phyloP scores from a whole-genome alignment of 1,140 invertebrate species.

The Pectinophora gossypiella region DNA sequence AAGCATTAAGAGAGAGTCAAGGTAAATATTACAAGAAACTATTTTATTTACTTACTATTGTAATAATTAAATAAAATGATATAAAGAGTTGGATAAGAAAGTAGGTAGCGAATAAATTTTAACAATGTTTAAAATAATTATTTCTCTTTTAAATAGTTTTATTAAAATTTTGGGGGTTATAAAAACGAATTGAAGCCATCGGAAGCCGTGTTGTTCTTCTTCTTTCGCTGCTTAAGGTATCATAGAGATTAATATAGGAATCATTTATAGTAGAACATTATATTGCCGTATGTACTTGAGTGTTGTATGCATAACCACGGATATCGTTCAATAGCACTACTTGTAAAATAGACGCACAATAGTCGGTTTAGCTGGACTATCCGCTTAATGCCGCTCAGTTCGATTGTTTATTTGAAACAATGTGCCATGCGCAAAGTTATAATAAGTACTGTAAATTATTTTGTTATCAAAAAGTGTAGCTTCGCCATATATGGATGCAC shows the following conservation, averaged over 20 bases:
- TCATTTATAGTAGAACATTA: not conserved
- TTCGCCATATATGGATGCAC: no score
- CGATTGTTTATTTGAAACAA: no score
- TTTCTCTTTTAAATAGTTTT: not conserved
- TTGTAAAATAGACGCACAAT: no score
- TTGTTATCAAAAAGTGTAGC: no score
- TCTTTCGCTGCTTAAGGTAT: not conserved
- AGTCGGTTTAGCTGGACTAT: no score
- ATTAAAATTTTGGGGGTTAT: not conserved
- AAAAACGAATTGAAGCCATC: conserved; percentile 24
- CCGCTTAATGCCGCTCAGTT: no score
- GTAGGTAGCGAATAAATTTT: conserved; percentile 54
- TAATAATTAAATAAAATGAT: conserved; percentile 21
- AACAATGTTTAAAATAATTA: conserved; percentile 16
- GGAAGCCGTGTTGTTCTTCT: not conserved
- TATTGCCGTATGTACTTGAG: not conserved
- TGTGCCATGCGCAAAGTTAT: no score
- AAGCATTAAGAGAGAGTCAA: conserved; percentile 1
- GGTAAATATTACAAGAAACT: not conserved
- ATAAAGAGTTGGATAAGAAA: conserved; percentile 20
- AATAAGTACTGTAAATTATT: no score
- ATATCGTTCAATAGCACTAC: no score
- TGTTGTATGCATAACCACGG: no score
- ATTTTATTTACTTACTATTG: conserved; percentile 27
- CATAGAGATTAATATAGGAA: no score